These are phyloP conservation scores for Cranoglanis bouderius DNA, from an alignment of 2,113 vertebrate species.

Conservation along the genomic window DNA sequence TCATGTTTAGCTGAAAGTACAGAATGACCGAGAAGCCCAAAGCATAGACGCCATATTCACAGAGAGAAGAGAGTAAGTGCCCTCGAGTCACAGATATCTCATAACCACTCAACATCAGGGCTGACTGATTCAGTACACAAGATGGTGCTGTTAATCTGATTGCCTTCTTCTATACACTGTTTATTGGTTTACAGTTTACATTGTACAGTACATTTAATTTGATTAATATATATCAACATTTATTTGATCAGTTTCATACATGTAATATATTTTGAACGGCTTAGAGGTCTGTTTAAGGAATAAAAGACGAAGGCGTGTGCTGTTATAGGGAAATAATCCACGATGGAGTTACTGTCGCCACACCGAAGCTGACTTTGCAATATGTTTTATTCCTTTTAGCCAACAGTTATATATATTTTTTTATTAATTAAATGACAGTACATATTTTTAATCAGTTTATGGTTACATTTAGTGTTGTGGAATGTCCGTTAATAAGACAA, in stretches of 20 bases:
- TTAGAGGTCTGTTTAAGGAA: background rate
- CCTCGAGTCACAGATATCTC: background rate
- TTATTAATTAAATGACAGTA: background rate
- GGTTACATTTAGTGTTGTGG: background rate
- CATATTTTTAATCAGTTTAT: background rate
- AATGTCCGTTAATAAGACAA: background rate
- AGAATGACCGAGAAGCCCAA: constrained; percentile 87
- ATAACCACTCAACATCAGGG: background rate
- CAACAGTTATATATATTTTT: background rate
- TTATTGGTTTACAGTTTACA: too few relatives aligned
- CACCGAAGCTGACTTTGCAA: background rate
- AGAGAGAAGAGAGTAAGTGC: constrained; percentile 89
- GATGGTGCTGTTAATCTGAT: constrained; percentile 6
- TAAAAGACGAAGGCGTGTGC: background rate
- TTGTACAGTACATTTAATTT: too few relatives aligned
- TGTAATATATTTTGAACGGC: background rate
- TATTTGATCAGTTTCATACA: background rate
- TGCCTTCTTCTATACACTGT: background rate
- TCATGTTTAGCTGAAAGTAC: constrained; percentile 83
- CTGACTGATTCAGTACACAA: background rate
- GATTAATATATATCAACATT: background rate
- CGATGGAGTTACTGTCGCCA: background rate
- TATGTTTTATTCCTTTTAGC: background rate
- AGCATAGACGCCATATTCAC: constrained; percentile 91
- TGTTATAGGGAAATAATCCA: background rate